Conservation (phyloP, 2,888 invertebrate species). For the Lapara coniferarum region DNA sequence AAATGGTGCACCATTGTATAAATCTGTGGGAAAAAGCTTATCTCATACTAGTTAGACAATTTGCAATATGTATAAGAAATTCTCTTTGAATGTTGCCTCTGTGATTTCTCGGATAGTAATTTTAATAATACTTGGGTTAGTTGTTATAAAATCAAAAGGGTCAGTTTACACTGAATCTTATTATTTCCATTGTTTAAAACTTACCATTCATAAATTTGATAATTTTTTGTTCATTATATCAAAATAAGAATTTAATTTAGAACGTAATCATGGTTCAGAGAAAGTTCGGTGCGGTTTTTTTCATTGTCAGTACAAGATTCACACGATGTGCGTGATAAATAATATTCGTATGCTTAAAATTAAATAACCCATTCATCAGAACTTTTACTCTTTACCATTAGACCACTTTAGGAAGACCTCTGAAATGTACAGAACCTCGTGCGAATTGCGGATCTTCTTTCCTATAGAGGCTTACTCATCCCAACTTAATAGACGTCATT, state of each 20-base stretch:
- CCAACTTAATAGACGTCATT: conserved; percentile 30
- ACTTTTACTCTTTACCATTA: neutral
- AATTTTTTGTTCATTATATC: conserved; percentile 27
- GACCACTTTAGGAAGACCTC: neutral
- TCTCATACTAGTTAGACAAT: too few species aligned
- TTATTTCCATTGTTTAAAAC: neutral
- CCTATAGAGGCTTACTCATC: neutral
- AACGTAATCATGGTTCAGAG: conserved; percentile 35
- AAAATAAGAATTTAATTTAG: conserved; percentile 30
- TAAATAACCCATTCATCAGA: conserved; percentile 57
- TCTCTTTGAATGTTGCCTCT: too few species aligned
- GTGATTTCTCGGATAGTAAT: too few species aligned
- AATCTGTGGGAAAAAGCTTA: neutral
- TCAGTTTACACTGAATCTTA: neutral
- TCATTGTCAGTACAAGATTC: conserved; percentile 57
- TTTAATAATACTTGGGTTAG: too few species aligned
- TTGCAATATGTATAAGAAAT: too few species aligned
- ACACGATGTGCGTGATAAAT: conserved; percentile 48
- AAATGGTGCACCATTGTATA: neutral
- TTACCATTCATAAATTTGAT: conserved; percentile 10
- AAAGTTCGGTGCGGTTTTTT: conserved; percentile 48
- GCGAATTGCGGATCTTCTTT: neutral
- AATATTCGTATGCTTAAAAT: conserved; percentile 49
- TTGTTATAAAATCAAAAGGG: neutral
- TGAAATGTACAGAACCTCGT: neutral